Base-by-base conservation (phyloP, 2,113 vertebrate genomes). In the Gobiocypris rarus region DNA sequence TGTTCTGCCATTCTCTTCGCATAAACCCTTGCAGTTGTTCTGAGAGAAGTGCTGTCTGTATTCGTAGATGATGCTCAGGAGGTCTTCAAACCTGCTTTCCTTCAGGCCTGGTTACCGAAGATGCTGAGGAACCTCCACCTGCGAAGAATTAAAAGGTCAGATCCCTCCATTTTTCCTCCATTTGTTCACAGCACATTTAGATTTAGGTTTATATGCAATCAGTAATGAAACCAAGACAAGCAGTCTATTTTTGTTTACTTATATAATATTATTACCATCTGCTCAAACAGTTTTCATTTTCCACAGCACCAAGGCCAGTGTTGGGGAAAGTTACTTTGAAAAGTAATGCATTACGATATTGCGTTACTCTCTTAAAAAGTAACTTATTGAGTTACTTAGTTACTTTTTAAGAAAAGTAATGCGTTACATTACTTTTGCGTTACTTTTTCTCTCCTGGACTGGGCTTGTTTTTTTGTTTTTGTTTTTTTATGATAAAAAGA, bases 111-210 rank as follows among this genome's bases (percentile, higher is more conserved):
- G 22, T 92, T 91, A 94, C 83, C 58, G 88, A 56, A 94, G 90
- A 82, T 92, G 80, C 24, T 84, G 59, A 3, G 94, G 94, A 31
- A 94, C 70, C 50, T 93, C 92, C 86, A 95, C 94, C 94, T 95
- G 89, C 15, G 5, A 76, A 24, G 10, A 54, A 82, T 70, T 59
- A 28, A 73, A 69, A 84, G 74, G 48, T 54, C 19, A 38, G 65
- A 70, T 61, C n/a, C 38, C 2, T 54, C 13, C 45, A 50, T 38
- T 28, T 45, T 22, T 1, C 7, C 6, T 14, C 5, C 3, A 34
- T 22, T 59, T 65, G 8, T 34, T 9, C 31, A 38, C 17, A 54
- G 17, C 52, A 22, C 17, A 74, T 1, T 71, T 45, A 3, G 22
- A 45, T 45, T n/a, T n/a, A n/a, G n/a, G n/a, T 48, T 75, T 28